Evolutionary conservation across 2,113 vertebrate genomes (phyloP), one percentile per base, ranked within the genome.

Genomic region (Pagrus major): DNA sequence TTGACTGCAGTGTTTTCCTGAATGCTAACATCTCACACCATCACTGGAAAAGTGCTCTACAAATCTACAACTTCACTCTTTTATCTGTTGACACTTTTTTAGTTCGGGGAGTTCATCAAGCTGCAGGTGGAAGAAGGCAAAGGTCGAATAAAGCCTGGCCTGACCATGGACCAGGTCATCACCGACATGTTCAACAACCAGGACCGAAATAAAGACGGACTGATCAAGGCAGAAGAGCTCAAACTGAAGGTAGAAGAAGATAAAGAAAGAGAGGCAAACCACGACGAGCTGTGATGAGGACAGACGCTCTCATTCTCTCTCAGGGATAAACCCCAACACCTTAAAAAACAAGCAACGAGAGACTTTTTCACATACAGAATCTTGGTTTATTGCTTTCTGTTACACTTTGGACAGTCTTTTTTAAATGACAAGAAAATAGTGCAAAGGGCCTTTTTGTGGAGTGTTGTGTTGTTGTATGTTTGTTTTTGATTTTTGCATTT

Each of bases 101-200:
- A 99, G 98, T 99, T 99, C 82, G 95, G 94, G n/a, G 88, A 94
- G 78, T 99, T 98, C 93, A 97, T 99, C 91, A 96, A 95, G 89
- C 85, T 90, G 55, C 98, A 99, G 89, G 95, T 97, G 74, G 88
- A 82, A 0, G 96, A 97, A 71, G 97, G 96, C 37, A 98, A 96
- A 80, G 98, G 98, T 6, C 97, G 96, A 2, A 94, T 97, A 61
- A 93, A 96, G 90, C 98, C 98, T 1, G 94, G 96, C 51, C 87
- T 94, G 4, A 94, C 96, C 41, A 93, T 96, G 0, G 96, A 97
- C 39, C 94, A 93, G 20, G 93, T 97, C 18, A 95, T 99, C 0
- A 8, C 59, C 0, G 97, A 99, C 94, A 99, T 99, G 98, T 99
- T 99, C 86, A 85, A 37, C 52, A 99, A 99, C 91, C 98, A 99